Base-by-base conservation (phyloP, 2,113 vertebrate genomes). In the Mormyrus iriodes region DNA sequence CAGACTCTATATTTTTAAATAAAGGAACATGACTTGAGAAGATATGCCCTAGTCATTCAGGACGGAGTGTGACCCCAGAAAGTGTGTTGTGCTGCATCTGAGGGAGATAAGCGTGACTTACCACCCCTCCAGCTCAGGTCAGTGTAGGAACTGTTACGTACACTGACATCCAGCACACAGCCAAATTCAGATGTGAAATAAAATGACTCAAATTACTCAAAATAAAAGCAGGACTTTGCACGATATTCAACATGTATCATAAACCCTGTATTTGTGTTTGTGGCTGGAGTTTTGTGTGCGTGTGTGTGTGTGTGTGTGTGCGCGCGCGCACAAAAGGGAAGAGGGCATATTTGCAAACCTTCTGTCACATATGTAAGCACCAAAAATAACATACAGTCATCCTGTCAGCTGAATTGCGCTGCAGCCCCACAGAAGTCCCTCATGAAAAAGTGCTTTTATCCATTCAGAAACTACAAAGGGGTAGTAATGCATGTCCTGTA, bases 1-100 rank as follows among this genome's bases (percentile, higher is more conserved):
- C 88, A 90, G 58, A 87, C 73, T 27, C 51, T n/a, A 46, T 91
- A 88, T 92, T 91, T 90, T 88, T 91, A 90, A 51, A 87, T 76
- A 90, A 51, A 55, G 24, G 69, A 87, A 88, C 86, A 88, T 91
- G 61, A 91, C 86, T 51, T 91, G 86, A 79, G 85, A 90, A 90
- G 87, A 91, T 90, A 90, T 89, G 88, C 89, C 90, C 89, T 48
- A 87, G 55, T 87, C 88, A 52, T 39, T 89, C 88, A 88, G 87
- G 84, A 79, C 39, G 58, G 88, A 89, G 76, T 90, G 65, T 46
- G 84, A 89, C 44, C 85, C 46, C 48, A 88, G 89, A 76, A 90
- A 87, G 87, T 76, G 89, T 12, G 39, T 42, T 10, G 21, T 76
- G 15, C 76, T 87, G 86, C 73, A 61, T 90, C 85, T 88, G 88